Evolutionary conservation across 2,113 vertebrate genomes (phyloP), one percentile per base, ranked within the genome.

Genomic region (Colistium nudipinnis): DNA sequence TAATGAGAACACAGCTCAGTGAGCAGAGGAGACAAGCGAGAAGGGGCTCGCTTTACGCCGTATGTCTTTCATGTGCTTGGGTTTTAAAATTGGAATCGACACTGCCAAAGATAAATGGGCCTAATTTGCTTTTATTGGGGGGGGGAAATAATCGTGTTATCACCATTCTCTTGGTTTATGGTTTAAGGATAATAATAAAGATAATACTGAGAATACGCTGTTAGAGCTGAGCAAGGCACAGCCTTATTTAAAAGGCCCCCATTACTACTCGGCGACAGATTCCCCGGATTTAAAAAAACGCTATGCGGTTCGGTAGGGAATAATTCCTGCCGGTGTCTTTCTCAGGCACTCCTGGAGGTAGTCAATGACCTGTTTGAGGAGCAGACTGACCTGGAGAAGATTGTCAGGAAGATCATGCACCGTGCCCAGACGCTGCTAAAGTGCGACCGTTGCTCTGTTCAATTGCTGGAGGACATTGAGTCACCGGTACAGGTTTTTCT

Each of bases 291-390:
- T 62, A 24, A 24, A 24, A 28, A 3, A 63, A 25, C 6, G 2
- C n/a, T n/a, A n/a, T 70, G 51, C 41, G 44, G 17, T 28, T 75
- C 17, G 44, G 25, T 30, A 45, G 53, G 9, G 27, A 59, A 24
- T 81, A 27, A 62, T 64, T 38, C 20, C 59, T 39, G 31, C 51
- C 11, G 13, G 8, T 77, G 20, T 61, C 70, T 66, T 66, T 66
- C 30, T 36, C 80, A 99, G 98, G 96, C 97, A 60, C 94, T 99
- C 82, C 81, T 99, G 66, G 97, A 99, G 90, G 98, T 99, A 31
- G 98, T 99, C 80, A 99, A 99, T 82, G 98, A 99, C 71, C 94
- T 99, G 86, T 99, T 99, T 90, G 97, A 99, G 72, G 98, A 99
- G 84, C 98, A 99, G 90, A 99, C 98, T 38, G 96, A 99, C 90